Conservation (phyloP, 2,113 vertebrate genomes). For the Saccopteryx bilineata region DNA sequence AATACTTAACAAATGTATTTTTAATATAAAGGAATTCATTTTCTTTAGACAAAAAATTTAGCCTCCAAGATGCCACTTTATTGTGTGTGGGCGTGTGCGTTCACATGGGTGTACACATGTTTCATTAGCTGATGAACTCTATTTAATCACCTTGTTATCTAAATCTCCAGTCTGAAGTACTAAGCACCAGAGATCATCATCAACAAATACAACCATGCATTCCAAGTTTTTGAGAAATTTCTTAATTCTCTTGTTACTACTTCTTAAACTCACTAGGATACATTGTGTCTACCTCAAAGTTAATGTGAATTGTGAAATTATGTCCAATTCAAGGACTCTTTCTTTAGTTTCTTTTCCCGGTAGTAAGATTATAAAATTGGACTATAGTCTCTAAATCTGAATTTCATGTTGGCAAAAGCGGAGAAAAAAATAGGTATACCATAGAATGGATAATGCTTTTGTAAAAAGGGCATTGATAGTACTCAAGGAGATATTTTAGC, state of each 20-base stretch:
- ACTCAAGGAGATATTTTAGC: not conserved
- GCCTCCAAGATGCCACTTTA: not conserved
- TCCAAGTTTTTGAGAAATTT: not conserved
- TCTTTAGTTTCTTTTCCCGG: not conserved
- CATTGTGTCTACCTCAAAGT: not conserved
- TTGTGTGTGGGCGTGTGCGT: not conserved
- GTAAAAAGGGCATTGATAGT: not conserved
- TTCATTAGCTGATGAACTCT: not conserved
- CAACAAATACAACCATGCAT: not conserved
- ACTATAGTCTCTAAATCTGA: not conserved
- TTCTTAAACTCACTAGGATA: not conserved
- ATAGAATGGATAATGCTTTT: not conserved
- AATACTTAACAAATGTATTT: not conserved
- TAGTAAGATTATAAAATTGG: not conserved
- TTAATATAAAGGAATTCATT: not conserved
- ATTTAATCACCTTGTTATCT: not conserved
- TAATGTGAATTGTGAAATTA: not conserved
- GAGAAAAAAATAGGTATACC: not conserved
- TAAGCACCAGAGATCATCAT: not conserved
- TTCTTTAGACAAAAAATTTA: not conserved
- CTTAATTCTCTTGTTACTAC: not conserved
- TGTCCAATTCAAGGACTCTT: not conserved
- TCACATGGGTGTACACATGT: not conserved
- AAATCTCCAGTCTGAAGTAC: not conserved
- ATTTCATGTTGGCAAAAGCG: not conserved